These are phyloP conservation scores for Megamerina dolium DNA, from an alignment of 2,888 invertebrate species.

Conservation along the genomic window DNA sequence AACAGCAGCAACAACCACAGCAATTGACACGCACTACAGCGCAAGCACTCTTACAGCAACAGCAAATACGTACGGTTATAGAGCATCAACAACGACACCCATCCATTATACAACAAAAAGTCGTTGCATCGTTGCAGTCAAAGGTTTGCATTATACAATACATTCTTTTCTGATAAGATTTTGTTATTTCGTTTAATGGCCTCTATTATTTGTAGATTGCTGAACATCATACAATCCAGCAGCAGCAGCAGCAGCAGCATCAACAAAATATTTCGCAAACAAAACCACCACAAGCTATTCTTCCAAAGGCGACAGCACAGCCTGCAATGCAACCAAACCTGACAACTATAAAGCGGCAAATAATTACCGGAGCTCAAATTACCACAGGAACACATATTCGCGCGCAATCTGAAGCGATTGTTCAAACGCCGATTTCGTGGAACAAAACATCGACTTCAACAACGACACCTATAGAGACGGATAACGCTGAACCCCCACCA, in stretches of 20 bases:
- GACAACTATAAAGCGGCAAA: neutral
- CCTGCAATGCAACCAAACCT: neutral
- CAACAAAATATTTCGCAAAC: too few species aligned
- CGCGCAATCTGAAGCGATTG: conserved; percentile 11
- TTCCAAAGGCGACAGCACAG: too few species aligned
- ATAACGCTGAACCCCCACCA: conserved; percentile 13
- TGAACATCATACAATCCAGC: too few species aligned
- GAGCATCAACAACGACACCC: conserved; percentile 36
- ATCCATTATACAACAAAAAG: conserved; percentile 41
- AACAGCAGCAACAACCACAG: conserved; percentile 26
- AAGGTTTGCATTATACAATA: too few species aligned
- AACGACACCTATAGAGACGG: conserved; percentile 15
- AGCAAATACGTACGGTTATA: too few species aligned
- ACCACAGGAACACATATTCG: too few species aligned
- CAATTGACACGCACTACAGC: conserved; percentile 33
- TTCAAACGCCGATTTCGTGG: conserved; percentile 7
- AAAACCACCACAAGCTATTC: too few species aligned
- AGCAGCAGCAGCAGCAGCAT: too few species aligned
- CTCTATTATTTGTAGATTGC: too few species aligned
- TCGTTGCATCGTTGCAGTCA: conserved; percentile 28
- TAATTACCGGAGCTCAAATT: too few species aligned
- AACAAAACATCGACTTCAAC: conserved; percentile 3
- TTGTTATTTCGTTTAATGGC: too few species aligned
- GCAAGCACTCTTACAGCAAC: conserved; percentile 33
- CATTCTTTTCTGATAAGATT: too few species aligned